Conservation (phyloP, 2,888 invertebrate species). For the Drosophila falleni region DNA sequence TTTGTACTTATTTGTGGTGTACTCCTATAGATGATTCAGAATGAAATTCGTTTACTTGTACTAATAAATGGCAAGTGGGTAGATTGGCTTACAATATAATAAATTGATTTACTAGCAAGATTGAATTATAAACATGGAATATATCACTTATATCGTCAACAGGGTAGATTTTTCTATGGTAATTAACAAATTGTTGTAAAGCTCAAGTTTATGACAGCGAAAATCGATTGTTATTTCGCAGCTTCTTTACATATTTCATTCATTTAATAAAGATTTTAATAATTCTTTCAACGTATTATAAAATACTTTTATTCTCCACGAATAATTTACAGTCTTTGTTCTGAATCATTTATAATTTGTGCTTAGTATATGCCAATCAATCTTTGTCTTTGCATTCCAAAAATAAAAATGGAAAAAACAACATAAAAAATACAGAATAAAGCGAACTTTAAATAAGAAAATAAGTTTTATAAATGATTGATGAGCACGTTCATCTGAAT, state of each 20-base stretch:
- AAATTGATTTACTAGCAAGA: background rate
- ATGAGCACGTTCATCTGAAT: slow-evolving; percentile 51
- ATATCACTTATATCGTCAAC: background rate
- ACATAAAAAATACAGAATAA: background rate
- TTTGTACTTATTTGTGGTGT: slow-evolving; percentile 31
- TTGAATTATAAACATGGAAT: background rate
- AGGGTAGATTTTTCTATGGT: background rate
- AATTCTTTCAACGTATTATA: background rate
- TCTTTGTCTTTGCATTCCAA: slow-evolving; percentile 64
- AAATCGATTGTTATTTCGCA: too few relatives aligned
- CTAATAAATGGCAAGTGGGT: background rate
- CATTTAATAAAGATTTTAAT: too few relatives aligned
- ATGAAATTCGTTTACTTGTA: background rate
- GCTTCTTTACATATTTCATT: too few relatives aligned
- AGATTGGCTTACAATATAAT: slow-evolving; percentile 10
- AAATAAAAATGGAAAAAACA: slow-evolving; percentile 10
- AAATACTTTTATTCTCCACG: background rate
- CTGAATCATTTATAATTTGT: slow-evolving; percentile 8
- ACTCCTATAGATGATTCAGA: slow-evolving; percentile 38
- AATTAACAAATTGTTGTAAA: background rate
- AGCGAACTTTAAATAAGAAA: slow-evolving; percentile 61
- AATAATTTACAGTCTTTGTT: slow-evolving; percentile 3
- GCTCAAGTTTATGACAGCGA: too few relatives aligned
- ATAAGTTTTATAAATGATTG: slow-evolving; percentile 74
- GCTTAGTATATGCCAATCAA: slow-evolving; percentile 68